These are phyloP conservation scores for Labrus mixtus DNA, from an alignment of 2,113 vertebrate genomes.

Conservation along the genomic window DNA sequence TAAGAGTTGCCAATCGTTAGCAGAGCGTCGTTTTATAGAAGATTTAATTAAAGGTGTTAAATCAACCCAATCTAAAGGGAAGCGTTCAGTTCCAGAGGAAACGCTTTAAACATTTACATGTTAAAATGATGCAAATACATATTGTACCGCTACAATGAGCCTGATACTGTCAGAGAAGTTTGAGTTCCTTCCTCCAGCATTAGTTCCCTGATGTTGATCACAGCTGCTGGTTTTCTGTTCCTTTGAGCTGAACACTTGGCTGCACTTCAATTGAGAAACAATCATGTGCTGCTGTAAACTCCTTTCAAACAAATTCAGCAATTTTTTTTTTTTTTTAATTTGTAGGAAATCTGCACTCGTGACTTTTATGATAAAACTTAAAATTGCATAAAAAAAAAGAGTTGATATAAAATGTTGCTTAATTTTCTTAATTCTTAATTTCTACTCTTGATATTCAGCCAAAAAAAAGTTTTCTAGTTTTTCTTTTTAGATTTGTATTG, in stretches of 20 bases:
- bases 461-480: no score
- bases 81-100: no score
- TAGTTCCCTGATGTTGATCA: not conserved
- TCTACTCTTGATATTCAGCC: no score
- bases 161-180: not conserved
- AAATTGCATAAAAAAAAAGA: no score
- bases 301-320: not conserved
- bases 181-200: not conserved
- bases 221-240: not conserved
- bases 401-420: no score
- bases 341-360: not conserved
- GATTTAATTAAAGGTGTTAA: not conserved
- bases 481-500: no score
- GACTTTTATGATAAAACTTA: not conserved
- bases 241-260: not conserved
- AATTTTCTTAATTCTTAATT: no score
- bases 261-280: not conserved
- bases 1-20: not conserved
- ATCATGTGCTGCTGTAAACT: not conserved
- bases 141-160: no score
- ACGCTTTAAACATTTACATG: no score
- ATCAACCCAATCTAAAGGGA: no score
- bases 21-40: not conserved
- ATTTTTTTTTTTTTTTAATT: no score
- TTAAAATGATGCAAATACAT: no score